Percentiles rank a stretch among this genome's conserved stretches.
phyloP scores from a whole-genome alignment of 1,140 invertebrate species.

The Halotydeus destructor region DNA sequence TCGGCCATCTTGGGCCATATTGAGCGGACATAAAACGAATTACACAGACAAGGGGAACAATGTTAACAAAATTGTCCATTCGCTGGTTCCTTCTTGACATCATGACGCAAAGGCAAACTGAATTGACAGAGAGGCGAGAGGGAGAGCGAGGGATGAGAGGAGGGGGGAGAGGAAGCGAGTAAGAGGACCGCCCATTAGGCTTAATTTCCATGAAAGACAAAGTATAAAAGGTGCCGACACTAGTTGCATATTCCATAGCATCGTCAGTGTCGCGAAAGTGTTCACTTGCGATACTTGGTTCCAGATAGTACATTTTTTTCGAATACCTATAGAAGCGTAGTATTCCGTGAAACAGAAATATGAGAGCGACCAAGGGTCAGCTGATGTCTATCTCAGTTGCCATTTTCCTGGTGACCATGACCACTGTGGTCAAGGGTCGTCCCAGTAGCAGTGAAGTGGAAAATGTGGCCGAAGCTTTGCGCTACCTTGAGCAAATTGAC shows the following conservation, averaged over 20 bases:
- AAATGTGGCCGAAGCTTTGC: slow-evolving; percentile 31
- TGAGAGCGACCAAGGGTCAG: background rate
- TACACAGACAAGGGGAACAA: too few species aligned
- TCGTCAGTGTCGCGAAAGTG: too few species aligned
- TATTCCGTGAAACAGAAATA: too few species aligned
- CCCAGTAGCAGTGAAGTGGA: slow-evolving; percentile 19
- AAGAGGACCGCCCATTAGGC: background rate
- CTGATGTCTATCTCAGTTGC: background rate
- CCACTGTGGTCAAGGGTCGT: slow-evolving; percentile 1
- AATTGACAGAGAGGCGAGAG: background rate
- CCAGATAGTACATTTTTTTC: too few species aligned
- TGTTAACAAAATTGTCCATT: too few species aligned
- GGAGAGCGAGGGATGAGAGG: too few species aligned
- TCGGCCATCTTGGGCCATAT: too few species aligned
- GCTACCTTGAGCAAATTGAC: slow-evolving; percentile 33
- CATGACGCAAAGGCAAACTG: background rate
- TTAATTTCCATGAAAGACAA: background rate
- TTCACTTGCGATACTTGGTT: too few species aligned
- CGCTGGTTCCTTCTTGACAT: too few species aligned
- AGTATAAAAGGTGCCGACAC: background rate
- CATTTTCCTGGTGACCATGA: background rate
- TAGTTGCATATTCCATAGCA: background rate
- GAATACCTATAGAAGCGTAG: too few species aligned
- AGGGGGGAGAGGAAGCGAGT: background rate
- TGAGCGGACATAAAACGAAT: too few species aligned